phyloP scores from a whole-genome alignment of 2,797 vertebrate species.

The Pipistrellus kuhlii region DNA sequence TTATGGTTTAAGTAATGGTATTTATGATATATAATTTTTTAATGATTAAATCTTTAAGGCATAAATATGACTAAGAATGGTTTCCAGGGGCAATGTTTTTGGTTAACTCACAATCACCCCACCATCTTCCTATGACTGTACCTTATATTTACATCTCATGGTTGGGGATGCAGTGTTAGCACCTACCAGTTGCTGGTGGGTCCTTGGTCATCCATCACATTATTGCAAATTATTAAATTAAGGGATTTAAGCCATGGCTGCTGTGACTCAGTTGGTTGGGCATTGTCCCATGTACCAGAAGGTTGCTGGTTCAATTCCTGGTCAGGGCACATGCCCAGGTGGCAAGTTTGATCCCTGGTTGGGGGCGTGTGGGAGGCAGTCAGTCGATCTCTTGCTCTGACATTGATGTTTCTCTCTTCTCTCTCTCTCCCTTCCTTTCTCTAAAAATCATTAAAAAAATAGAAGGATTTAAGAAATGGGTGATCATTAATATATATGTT shows the following conservation, averaged over 20 bases:
- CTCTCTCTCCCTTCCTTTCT: too few relatives aligned
- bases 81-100: neutral
- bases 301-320: too few relatives aligned
- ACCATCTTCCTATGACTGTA: neutral
- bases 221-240: neutral
- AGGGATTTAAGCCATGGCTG: neutral
- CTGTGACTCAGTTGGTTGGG: too few relatives aligned
- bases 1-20: neutral
- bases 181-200: neutral
- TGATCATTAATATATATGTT: neutral
- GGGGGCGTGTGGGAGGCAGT: too few relatives aligned
- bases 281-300: too few relatives aligned
- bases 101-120: neutral
- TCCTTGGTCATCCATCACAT: neutral
- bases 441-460: neutral
- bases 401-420: too few relatives aligned
- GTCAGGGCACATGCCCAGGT: too few relatives aligned
- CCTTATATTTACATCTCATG: neutral
- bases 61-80: neutral
- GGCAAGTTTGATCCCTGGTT: too few relatives aligned
- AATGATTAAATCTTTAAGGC: neutral
- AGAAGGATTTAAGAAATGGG: neutral
- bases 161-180: neutral
- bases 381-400: too few relatives aligned
- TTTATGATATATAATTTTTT: neutral